phyloP scores from a whole-genome alignment of 2,113 vertebrate species.

The Phyllostomus hastatus region DNA sequence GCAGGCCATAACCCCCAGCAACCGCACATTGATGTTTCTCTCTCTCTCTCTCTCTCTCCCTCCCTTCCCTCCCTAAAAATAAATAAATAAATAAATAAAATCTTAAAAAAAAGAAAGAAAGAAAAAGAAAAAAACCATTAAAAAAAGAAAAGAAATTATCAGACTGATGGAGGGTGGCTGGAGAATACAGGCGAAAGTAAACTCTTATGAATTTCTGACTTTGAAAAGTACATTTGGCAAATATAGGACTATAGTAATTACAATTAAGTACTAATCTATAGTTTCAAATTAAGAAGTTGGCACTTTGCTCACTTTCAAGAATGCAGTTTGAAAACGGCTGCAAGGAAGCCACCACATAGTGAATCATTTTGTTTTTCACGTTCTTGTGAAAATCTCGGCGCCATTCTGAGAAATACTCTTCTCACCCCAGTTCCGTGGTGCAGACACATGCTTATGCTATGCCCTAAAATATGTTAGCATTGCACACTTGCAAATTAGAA shows the following conservation, averaged over 20 bases:
- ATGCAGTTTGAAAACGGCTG: not conserved
- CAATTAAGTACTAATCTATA: not conserved
- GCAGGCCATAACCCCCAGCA: no score
- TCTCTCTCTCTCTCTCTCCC: no score
- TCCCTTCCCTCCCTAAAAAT: no score
- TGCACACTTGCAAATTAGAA: not conserved
- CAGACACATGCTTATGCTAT: not conserved
- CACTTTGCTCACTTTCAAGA: not conserved
- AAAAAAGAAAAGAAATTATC: no score
- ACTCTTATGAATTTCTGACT: not conserved
- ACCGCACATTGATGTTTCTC: no score
- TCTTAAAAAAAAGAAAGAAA: no score
- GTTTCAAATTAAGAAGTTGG: slow-evolving; percentile 1
- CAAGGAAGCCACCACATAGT: not conserved
- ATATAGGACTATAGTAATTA: not conserved
- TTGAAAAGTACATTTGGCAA: not conserved
- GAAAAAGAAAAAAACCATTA: no score
- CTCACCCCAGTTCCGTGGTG: not conserved
- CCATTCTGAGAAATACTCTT: not conserved
- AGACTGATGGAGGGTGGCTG: not conserved
- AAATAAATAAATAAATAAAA: no score
- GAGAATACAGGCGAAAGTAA: not conserved
- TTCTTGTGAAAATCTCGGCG: not conserved
- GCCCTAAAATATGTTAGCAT: not conserved
- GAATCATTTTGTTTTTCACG: not conserved